These are phyloP conservation scores for Athrips mouffetella DNA, from an alignment of 2,888 invertebrate species.

Conservation along the genomic window DNA sequence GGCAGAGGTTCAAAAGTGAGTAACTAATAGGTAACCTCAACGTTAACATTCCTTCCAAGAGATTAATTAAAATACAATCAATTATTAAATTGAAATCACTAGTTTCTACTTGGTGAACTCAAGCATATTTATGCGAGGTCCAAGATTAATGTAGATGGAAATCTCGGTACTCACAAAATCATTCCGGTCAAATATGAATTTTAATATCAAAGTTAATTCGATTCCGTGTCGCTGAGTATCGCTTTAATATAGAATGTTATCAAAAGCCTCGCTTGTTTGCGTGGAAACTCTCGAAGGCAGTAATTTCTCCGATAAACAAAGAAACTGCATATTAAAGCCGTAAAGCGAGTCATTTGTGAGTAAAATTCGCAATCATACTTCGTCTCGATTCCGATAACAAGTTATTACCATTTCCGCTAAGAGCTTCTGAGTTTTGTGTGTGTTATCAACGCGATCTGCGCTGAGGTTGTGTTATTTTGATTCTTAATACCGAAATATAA, in stretches of 20 bases:
- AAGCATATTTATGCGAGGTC: constrained; percentile 9
- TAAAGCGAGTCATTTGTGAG: constrained; percentile 54
- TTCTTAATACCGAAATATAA: no score
- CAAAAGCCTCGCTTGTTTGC: constrained; percentile 53
- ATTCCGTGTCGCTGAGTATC: constrained; percentile 37
- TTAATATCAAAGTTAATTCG: constrained; percentile 51
- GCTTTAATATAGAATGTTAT: constrained; percentile 54
- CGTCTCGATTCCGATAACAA: constrained; percentile 41
- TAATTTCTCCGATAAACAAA: constrained; percentile 56
- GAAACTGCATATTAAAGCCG: constrained; percentile 50
- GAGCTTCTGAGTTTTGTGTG: no score
- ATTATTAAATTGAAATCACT: background rate
- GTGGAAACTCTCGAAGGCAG: constrained; percentile 34
- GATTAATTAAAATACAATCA: background rate
- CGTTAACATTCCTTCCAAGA: background rate
- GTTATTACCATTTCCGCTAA: constrained; percentile 48
- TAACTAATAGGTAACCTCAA: no score
- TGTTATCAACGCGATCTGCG: no score
- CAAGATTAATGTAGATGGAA: constrained; percentile 26
- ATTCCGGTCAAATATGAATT: constrained; percentile 50
- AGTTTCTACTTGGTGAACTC: constrained; percentile 11
- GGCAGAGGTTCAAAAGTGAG: no score
- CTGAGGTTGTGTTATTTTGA: no score
- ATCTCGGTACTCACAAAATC: constrained; percentile 54
- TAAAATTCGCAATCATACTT: constrained; percentile 62